Evolutionary conservation across 2,888 invertebrate genomes (phyloP), one percentile per base, ranked within the genome.

Genomic region (Microctonus aethiopoides): DNA sequence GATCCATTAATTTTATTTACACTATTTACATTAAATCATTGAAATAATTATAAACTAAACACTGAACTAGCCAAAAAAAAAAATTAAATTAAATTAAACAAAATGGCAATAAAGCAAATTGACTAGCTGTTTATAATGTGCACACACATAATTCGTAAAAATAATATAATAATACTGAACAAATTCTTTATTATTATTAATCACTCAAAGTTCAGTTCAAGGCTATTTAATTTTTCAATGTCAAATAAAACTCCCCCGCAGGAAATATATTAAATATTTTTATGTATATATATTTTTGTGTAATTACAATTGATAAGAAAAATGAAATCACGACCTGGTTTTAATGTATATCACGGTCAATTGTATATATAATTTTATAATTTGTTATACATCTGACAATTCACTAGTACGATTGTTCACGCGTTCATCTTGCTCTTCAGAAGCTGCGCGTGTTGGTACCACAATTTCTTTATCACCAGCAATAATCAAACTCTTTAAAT

Each of bases 11-110:
- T 29, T 59, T 71, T 51, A 61, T 73, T 79, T 78, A 78, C 78
- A 79, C 69, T 77, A 78, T 78, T 74, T 79, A 79, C 77, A 79
- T n/a, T 39, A 51, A 46, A 46, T 20, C 20, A 20, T 46, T 16
- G 7, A 46, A 6, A 46, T 46, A 16, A 39, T 39, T 46, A 20
- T 20, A 46, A 16, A 46, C 16, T 2, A 16, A 16, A 46, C 7
- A 46, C 16, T 4, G n/a, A n/a, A n/a, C 39, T 39, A 39, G 16
- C 7, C 29, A 7, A 7, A 29, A 7, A 29, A 7, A 29, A 7
- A 29, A 7, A 29, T 7, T 29, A 7, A 29, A 7, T 5, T 3
- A 29, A 9, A 16, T 0, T 16, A 46, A 3, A 0, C 16, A 46
- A 16, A 5, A 46, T 16, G 2, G 16, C 46, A 20, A 20, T n/a